A percentile compares a stretch with the other conserved stretches of the same genome.
phyloP scores from a whole-genome alignment of 2,797 vertebrate genomes.

The Taenioides sp. region DNA sequence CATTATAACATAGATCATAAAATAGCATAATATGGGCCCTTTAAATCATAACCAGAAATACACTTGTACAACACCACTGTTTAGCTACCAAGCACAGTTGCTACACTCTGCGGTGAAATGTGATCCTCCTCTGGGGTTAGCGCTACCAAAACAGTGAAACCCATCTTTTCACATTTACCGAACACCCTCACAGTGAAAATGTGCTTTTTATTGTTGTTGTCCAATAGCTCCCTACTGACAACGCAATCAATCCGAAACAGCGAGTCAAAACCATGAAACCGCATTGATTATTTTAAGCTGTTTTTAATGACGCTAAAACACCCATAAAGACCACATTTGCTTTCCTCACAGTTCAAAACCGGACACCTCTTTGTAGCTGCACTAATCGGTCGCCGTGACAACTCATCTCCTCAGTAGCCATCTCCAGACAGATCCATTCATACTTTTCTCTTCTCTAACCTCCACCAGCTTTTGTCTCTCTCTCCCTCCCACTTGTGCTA shows the following conservation, averaged over 20 bases:
- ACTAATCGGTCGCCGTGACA: constrained; percentile 6
- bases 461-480: constrained; percentile 5
- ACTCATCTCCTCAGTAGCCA: background rate
- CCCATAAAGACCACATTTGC: background rate
- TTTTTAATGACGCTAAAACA: constrained; percentile 7
- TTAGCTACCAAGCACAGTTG: background rate
- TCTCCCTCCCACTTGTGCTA: background rate
- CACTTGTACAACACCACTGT: background rate
- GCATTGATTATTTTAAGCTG: constrained; percentile 9
- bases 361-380: background rate
- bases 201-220: background rate
- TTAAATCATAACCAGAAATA: background rate
- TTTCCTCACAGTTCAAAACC: background rate
- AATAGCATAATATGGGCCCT: too few species aligned
- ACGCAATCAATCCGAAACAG: background rate
- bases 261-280: background rate
- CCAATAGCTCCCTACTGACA: background rate
- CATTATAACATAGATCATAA: too few species aligned
- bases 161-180: background rate
- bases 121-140: constrained; percentile 2
- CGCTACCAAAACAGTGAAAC: background rate
- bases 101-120: background rate
- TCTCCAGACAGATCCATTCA: constrained; percentile 9
- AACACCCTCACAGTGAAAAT: background rate
- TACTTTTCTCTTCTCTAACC: constrained; percentile 11